Base-by-base conservation (phyloP, 2,113 vertebrate genomes). In the Aldabrachelys gigantea region DNA sequence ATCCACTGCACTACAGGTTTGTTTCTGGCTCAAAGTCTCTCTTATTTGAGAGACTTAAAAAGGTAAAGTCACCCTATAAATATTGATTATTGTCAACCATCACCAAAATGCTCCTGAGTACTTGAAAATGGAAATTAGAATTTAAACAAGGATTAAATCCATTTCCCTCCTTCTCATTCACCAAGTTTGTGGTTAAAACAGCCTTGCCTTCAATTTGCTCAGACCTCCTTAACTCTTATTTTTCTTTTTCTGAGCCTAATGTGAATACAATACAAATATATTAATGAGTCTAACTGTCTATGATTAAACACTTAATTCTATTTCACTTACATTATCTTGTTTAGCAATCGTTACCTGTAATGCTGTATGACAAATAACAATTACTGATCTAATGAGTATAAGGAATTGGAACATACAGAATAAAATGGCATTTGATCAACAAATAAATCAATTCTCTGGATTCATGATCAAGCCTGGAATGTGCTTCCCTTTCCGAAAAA, bases 221-320 rank as follows among this genome's bases (percentile, higher is more conserved):
- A 84, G 10, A 8, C 35, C 83, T 88, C 25, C 8, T 65, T 76
- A 53, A 79, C 6, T 79, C 89, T 86, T 50, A n/a, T 50, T 50
- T 88, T 41, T 19, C 5, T 84, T 88, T 89, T 87, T 78, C 50
- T 35, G 0, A 76, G 31, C 2, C 19, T 78, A n/a, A 38, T 56
- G 44, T 21, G 11, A 91, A 56, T 0, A 80, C 5, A 91, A 76
- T 93, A 84, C 24, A 89, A 89, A 92, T 53, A 80, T 24, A 57
- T 81, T 53, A 44, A 49, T 27, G 76, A 76, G 7, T 76, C 35
- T 82, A 88, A 87, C 47, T 94, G 19, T 4, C 35, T 79, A 9
- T 93, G 83, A 89, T 93, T 89, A 95, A 94, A 14, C 38, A 89
- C 35, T 91, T 76, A 81, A 24, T 84, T 91, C 14, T 86, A 75